Conservation (phyloP, 1,140 invertebrate genomes). For the Anthonomus grandis region DNA sequence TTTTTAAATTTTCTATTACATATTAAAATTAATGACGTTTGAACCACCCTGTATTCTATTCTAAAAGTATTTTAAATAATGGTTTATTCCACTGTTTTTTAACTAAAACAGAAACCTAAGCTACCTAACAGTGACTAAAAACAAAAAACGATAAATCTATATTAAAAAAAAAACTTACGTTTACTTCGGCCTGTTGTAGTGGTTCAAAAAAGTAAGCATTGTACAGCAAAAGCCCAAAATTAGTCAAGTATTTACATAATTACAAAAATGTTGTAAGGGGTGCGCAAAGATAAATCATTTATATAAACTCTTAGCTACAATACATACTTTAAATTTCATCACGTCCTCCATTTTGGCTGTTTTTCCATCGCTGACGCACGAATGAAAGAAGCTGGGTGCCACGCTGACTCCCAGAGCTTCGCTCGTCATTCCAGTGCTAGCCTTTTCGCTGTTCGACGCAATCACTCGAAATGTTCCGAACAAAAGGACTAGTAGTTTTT, state of each 20-base stretch:
- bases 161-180: conserved; percentile 49
- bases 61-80: too few species aligned
- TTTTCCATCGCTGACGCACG: conserved; percentile 89
- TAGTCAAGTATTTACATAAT: not conserved
- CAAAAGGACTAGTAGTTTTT: conserved; percentile 88
- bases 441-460: conserved; percentile 86
- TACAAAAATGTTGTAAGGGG: not conserved
- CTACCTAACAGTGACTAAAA: too few species aligned
- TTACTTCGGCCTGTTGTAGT: conserved; percentile 52
- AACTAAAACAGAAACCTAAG: too few species aligned
- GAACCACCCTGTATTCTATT: too few species aligned
- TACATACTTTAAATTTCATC: conserved; percentile 80
- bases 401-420: conserved; percentile 94
- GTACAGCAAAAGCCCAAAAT: conserved; percentile 45
- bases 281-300: not conserved
- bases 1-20: too few species aligned
- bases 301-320: not conserved
- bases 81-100: too few species aligned
- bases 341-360: conserved; percentile 94
- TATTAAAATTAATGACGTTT: too few species aligned
- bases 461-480: conserved; percentile 98
- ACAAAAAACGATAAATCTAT: too few species aligned
- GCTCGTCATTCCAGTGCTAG: conserved; percentile 90
- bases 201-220: conserved; percentile 51
- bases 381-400: conserved; percentile 97